Percentiles rank a stretch among this genome's conserved stretches.
phyloP scores from a whole-genome alignment of 2,888 invertebrate species.

The Gisinianus flammeolus region DNA sequence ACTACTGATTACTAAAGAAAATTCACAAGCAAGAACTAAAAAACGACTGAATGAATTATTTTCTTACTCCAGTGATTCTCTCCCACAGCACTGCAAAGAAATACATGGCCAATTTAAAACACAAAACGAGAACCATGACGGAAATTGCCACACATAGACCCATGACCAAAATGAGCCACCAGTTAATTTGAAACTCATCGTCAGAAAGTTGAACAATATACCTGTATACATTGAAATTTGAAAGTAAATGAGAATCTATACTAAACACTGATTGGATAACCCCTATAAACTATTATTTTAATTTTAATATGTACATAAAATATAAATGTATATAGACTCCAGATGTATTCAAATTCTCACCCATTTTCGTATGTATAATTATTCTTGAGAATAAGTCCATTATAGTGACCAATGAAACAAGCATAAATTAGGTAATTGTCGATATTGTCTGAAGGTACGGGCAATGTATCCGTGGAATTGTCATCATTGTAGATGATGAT shows the following conservation, averaged over 20 bases:
- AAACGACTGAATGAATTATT: not conserved
- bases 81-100: slow-evolving; percentile 18
- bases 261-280: no score
- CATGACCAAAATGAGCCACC: slow-evolving; percentile 35
- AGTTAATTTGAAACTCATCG: slow-evolving; percentile 14
- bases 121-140: slow-evolving; percentile 32
- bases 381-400: slow-evolving; percentile 6
- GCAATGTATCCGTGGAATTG: slow-evolving; percentile 15
- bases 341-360: slow-evolving; percentile 18
- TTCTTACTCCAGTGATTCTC: slow-evolving; percentile 16
- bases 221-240: not conserved
- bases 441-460: not conserved
- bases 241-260: not conserved
- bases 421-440: slow-evolving; percentile 16
- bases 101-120: slow-evolving; percentile 34
- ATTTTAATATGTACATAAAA: no score
- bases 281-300: no score
- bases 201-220: slow-evolving; percentile 31
- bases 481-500: slow-evolving; percentile 28
- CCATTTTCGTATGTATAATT: slow-evolving; percentile 32
- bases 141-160: not conserved
- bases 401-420: slow-evolving; percentile 16
- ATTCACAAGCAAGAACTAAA: not conserved
- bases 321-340: not conserved
- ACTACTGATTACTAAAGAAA: not conserved